Percentiles rank a stretch among this genome's conserved stretches.
Evolutionary conservation across 2,113 vertebrate genomes (phyloP).

Genomic region (Gorilla gorilla): DNA sequence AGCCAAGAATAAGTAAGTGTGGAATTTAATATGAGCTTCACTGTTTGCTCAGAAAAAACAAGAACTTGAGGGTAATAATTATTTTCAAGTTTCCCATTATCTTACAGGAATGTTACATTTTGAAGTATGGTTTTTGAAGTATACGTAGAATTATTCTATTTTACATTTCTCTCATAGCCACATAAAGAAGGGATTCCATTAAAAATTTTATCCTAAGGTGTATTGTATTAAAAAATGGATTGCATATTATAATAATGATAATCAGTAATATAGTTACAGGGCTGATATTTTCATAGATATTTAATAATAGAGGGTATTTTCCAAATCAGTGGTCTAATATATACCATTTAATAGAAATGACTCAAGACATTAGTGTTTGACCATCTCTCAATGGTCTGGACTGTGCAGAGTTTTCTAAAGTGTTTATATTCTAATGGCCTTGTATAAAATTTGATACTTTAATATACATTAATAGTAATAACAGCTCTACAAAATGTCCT

Average conservation of each 20-base stretch:
- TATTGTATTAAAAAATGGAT: not conserved
- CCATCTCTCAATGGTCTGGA: not conserved
- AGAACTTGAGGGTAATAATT: slow-evolving; percentile 15
- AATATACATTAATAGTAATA: not conserved
- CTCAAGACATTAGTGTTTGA: not conserved
- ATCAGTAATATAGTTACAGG: not conserved
- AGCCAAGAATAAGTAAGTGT: not conserved
- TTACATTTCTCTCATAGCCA: not conserved
- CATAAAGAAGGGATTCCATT: not conserved
- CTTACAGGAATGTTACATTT: not conserved
- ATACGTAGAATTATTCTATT: not conserved
- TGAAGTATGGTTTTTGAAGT: slow-evolving; percentile 27
- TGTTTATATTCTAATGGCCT: not conserved
- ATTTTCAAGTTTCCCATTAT: not conserved
- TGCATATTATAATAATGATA: not conserved
- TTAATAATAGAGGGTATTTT: slow-evolving; percentile 44
- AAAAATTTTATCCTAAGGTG: not conserved
- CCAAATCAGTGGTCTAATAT: not conserved
- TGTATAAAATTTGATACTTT: not conserved
- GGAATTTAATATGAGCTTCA: not conserved
- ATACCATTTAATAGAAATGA: not conserved
- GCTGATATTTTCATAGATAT: slow-evolving; percentile 23
- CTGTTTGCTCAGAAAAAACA: not conserved
- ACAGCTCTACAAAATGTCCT: not conserved
- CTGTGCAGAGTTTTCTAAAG: not conserved